Conservation (phyloP, 2,888 invertebrate species). For the Ormyrus rosae region DNA sequence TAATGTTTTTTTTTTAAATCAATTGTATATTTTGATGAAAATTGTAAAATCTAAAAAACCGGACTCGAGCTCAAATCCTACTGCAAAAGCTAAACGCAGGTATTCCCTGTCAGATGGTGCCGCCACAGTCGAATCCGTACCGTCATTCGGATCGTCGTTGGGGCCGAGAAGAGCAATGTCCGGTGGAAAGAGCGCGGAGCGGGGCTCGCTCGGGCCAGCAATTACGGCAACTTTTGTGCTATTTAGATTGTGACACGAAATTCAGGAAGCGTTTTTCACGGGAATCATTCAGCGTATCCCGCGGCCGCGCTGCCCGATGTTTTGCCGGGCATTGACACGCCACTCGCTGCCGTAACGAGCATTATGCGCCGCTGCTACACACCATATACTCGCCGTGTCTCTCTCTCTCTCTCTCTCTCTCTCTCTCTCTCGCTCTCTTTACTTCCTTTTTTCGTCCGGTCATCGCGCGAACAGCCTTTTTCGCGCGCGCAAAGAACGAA, state of each 20-base stretch:
- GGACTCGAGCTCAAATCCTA: no score
- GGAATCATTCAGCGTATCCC: slow-evolving; percentile 53
- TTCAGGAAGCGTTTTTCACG: slow-evolving; percentile 56
- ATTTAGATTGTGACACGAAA: slow-evolving; percentile 54
- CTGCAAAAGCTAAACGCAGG: no score
- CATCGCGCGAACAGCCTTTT: no score
- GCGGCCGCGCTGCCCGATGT: slow-evolving; percentile 42
- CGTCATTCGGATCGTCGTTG: no score
- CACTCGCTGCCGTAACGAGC: slow-evolving; percentile 38
- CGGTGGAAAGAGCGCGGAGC: neutral
- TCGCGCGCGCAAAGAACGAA: no score
- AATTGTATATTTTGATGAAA: no score
- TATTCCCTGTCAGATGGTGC: no score
- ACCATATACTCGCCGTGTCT: neutral
- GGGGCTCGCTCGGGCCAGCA: slow-evolving; percentile 5
- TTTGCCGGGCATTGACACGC: slow-evolving; percentile 55
- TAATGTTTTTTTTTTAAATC: no score
- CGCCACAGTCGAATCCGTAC: no score
- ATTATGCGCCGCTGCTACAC: neutral
- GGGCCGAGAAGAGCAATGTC: slow-evolving; percentile 18
- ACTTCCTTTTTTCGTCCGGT: neutral
- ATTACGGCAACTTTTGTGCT: slow-evolving; percentile 49
- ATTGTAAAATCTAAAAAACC: no score
- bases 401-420: neutral
- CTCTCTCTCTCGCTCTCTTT: neutral